Percentiles rank a stretch among this genome's conserved stretches.
Evolutionary conservation across 2,797 vertebrate species (phyloP).

Genomic region (Taeniopygia guttata): DNA sequence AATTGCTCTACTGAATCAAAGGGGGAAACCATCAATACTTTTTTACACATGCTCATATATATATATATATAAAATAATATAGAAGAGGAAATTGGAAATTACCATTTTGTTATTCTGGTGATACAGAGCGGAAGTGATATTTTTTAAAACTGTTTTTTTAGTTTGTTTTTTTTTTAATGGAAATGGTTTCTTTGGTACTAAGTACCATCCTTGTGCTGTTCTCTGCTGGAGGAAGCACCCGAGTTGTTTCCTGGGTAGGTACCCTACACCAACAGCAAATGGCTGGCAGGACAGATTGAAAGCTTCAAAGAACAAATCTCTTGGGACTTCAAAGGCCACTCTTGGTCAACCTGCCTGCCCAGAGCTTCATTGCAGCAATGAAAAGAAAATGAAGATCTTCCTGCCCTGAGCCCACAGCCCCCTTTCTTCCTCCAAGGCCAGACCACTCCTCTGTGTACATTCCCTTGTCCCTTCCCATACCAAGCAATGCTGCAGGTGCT

Average conservation of each 20-base stretch:
- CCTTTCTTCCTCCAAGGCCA: not conserved
- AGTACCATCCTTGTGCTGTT: not conserved
- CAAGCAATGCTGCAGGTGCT: not conserved
- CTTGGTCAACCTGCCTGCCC: not conserved
- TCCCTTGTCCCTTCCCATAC: not conserved
- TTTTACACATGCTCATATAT: not conserved
- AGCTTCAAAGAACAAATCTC: slow-evolving; percentile 10
- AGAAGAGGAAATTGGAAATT: not conserved
- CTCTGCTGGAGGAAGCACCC: not conserved
- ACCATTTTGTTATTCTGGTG: not conserved
- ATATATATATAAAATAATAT: too few species aligned
- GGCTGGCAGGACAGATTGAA: not conserved
- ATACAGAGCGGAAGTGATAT: not conserved
- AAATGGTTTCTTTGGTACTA: not conserved
- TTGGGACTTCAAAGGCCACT: not conserved
- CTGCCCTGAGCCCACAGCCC: not conserved
- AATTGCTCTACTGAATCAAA: not conserved
- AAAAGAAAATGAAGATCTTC: not conserved
- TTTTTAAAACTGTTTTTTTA: not conserved
- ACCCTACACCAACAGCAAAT: not conserved
- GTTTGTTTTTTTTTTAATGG: not conserved
- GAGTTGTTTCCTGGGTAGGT: not conserved
- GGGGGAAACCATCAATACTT: not conserved
- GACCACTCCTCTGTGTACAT: accelerated
- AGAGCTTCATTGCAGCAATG: not conserved